phyloP scores from a whole-genome alignment of 2,113 vertebrate species.

The Arothron firmamentum region DNA sequence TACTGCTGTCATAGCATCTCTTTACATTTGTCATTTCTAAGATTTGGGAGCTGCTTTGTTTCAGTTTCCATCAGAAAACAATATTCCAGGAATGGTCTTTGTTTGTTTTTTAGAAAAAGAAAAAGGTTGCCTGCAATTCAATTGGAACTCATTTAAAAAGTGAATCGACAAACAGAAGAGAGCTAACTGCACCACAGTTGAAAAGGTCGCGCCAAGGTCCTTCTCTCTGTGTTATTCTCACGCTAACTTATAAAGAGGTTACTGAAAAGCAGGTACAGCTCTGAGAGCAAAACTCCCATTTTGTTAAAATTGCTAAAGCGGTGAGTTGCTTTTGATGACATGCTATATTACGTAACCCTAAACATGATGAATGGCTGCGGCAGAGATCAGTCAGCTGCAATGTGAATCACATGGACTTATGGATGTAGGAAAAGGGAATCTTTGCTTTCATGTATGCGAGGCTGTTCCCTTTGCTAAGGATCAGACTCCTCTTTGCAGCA shows the following conservation, averaged over 20 bases:
- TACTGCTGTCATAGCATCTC: background rate
- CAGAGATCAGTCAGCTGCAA: constrained; percentile 15
- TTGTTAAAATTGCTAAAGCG: background rate
- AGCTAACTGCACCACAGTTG: too few relatives aligned
- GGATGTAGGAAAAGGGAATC: constrained; percentile 31
- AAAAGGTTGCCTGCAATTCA: too few relatives aligned
- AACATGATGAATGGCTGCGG: constrained; percentile 43
- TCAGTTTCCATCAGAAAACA: background rate
- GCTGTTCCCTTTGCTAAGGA: constrained; percentile 37
- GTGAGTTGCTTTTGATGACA: background rate
- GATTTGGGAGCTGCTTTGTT: constrained; percentile 3
- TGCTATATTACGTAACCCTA: constrained; percentile 32
- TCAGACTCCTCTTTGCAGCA: constrained; percentile 44
- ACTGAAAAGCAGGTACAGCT: too few relatives aligned
- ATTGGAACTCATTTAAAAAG: too few relatives aligned
- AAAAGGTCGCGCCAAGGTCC: too few relatives aligned
- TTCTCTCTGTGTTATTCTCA: too few relatives aligned
- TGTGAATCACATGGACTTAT: constrained; percentile 16
- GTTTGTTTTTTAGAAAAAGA: too few relatives aligned
- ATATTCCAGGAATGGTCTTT: too few relatives aligned
- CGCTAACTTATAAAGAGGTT: too few relatives aligned
- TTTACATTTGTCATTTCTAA: too few relatives aligned
- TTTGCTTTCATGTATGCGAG: constrained; percentile 30
- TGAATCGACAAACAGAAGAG: too few relatives aligned
- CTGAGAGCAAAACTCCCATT: too few relatives aligned